phyloP scores from a whole-genome alignment of 1,140 invertebrate genomes.

The Tribolium madens region DNA sequence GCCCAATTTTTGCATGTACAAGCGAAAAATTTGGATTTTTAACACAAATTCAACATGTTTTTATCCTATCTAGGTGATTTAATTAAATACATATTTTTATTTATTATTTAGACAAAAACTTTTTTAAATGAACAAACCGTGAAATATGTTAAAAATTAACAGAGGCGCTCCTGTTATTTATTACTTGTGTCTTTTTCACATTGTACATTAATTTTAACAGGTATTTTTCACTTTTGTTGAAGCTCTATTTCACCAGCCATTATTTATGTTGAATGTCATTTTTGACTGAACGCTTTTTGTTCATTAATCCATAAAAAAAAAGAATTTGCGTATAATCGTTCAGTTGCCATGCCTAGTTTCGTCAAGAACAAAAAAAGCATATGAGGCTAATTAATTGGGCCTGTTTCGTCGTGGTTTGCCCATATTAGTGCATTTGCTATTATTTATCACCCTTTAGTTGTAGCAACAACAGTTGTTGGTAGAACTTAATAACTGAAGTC shows the following conservation, averaged over 20 bases:
- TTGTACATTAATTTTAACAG: slow-evolving; percentile 22
- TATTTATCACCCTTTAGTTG: no score
- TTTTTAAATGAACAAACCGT: slow-evolving; percentile 1
- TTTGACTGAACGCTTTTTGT: background rate
- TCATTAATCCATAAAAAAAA: background rate
- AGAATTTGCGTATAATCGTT: background rate
- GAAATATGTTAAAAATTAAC: slow-evolving; percentile 5
- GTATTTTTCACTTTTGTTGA: slow-evolving; percentile 13
- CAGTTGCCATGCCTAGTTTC: background rate
- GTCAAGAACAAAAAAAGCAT: background rate
- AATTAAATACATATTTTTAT: background rate
- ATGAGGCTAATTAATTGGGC: background rate
- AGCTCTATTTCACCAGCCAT: slow-evolving; percentile 9
- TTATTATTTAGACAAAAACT: background rate
- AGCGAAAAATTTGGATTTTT: no score
- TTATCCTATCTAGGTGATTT: background rate
- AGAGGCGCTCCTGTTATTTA: background rate
- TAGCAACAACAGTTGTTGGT: no score
- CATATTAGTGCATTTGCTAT: no score
- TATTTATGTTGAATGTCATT: slow-evolving; percentile 10
- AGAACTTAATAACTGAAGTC: no score
- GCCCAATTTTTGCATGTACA: no score
- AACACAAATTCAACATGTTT: no score
- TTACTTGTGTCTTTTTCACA: slow-evolving; percentile 9
- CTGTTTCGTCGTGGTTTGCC: no score